Percentiles rank a stretch among this genome's conserved stretches.
phyloP scores from a whole-genome alignment of 2,113 vertebrate genomes.

The Petrocephalus microphthalmus region DNA sequence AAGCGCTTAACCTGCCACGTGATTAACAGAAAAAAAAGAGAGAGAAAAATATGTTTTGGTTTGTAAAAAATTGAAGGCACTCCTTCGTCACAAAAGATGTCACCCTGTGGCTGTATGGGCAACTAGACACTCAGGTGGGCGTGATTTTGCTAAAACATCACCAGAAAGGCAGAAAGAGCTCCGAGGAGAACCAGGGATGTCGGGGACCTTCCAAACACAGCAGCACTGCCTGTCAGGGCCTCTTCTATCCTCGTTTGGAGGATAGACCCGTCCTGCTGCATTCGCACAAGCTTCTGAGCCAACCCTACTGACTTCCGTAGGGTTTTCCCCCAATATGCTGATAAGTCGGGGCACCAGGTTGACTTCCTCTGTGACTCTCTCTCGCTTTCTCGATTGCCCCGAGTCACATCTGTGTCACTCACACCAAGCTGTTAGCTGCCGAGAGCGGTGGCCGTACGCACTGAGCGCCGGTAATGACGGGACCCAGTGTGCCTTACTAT shows the following conservation, averaged over 20 bases:
- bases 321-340: neutral
- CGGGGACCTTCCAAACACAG: neutral
- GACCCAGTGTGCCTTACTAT: neutral
- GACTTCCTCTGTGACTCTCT: neutral
- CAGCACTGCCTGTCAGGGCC: neutral
- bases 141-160: neutral
- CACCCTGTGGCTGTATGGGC: neutral
- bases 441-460: neutral
- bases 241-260: neutral
- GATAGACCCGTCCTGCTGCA: neutral
- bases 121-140: neutral
- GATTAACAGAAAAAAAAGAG: neutral
- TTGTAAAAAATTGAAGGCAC: slow-evolving; percentile 5
- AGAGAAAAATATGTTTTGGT: slow-evolving; percentile 18
- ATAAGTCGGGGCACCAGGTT: neutral
- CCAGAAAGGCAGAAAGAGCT: neutral
- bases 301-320: neutral
- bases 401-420: neutral
- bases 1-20: slow-evolving; percentile 3
- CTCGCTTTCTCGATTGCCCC: neutral
- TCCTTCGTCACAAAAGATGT: neutral
- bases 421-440: neutral
- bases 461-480: neutral
- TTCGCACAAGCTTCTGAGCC: neutral
- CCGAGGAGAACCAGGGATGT: neutral